Percentiles rank a stretch among this genome's conserved stretches.
Conservation (phyloP, 2,797 vertebrate genomes). For the Hydrolagus colliei region DNA sequence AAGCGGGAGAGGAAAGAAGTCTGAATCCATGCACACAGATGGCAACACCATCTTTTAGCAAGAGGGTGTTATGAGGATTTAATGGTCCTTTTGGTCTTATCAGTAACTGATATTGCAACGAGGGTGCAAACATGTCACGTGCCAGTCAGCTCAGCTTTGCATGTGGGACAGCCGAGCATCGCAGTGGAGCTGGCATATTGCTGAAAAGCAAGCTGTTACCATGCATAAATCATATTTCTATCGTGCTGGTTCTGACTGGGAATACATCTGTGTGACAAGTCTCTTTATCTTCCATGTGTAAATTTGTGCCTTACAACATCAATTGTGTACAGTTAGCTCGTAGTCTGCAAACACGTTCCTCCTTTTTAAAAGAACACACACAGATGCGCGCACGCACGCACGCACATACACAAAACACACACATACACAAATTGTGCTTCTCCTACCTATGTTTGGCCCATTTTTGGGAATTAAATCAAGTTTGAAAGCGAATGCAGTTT, state of each 20-base stretch:
- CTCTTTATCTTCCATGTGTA: slow-evolving; percentile 94
- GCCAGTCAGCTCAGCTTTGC: slow-evolving; percentile 78
- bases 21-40: slow-evolving; percentile 5
- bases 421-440: slow-evolving; percentile 55
- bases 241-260: slow-evolving; percentile 60
- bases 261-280: slow-evolving; percentile 68
- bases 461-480: slow-evolving; percentile 59
- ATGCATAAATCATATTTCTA: slow-evolving; percentile 61
- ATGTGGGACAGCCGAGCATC: slow-evolving; percentile 66
- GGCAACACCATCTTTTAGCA: neutral
- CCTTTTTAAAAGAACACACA: slow-evolving; percentile 48
- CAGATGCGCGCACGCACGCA: no score
- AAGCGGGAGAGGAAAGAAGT: slow-evolving; percentile 4
- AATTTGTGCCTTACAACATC: slow-evolving; percentile 99
- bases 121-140: slow-evolving; percentile 67
- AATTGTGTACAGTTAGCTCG: slow-evolving; percentile 85
- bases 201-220: slow-evolving; percentile 60
- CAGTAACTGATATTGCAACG: slow-evolving; percentile 64
- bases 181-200: slow-evolving; percentile 48
- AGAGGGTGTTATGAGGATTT: slow-evolving; percentile 18
- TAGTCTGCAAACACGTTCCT: slow-evolving; percentile 43
- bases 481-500: slow-evolving; percentile 68
- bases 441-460: slow-evolving; percentile 42
- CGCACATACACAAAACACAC: slow-evolving; percentile 47
- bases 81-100: slow-evolving; percentile 55